A percentile compares a stretch with the other conserved stretches of the same genome.
Evolutionary conservation across 2,888 invertebrate species (phyloP).

Genomic region (Pristionchus arcanus): DNA sequence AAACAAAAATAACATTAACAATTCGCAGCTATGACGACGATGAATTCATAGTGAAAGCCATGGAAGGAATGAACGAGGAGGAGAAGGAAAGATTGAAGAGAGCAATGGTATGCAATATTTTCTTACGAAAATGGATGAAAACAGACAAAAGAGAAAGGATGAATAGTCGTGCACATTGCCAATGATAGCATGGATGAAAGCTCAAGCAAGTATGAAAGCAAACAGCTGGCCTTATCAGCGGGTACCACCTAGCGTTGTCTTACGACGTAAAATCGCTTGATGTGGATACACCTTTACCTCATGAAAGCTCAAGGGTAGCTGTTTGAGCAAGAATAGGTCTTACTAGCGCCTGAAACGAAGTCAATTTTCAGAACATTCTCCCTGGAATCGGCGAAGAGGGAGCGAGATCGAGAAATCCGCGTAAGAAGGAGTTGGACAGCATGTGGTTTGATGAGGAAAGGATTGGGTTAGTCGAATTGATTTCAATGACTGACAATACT

Average conservation of each 20-base stretch:
- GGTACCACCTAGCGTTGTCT: too few relatives aligned
- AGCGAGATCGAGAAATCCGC: conserved; percentile 42
- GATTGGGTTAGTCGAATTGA: conserved; percentile 26
- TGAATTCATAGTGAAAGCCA: background rate
- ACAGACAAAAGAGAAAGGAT: too few relatives aligned
- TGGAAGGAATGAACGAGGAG: conserved; percentile 19
- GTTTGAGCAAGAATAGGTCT: too few relatives aligned
- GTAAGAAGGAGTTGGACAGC: conserved; percentile 32
- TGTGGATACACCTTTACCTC: too few relatives aligned
- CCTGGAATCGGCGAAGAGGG: conserved; percentile 24
- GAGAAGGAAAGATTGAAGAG: conserved; percentile 12
- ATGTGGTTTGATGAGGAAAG: conserved; percentile 42
- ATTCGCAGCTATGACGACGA: conserved; percentile 36
- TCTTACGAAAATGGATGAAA: background rate
- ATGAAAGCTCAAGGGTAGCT: too few relatives aligned
- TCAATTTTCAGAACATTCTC: background rate
- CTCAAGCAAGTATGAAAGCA: too few relatives aligned
- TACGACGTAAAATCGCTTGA: too few relatives aligned
- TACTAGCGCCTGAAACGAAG: background rate
- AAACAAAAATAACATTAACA: background rate
- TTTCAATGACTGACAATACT: background rate
- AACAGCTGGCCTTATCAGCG: too few relatives aligned
- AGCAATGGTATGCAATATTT: background rate
- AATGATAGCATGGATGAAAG: background rate
- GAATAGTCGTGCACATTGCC: background rate